phyloP scores from a whole-genome alignment of 2,888 invertebrate species.

The Gnatocerus cornutus region DNA sequence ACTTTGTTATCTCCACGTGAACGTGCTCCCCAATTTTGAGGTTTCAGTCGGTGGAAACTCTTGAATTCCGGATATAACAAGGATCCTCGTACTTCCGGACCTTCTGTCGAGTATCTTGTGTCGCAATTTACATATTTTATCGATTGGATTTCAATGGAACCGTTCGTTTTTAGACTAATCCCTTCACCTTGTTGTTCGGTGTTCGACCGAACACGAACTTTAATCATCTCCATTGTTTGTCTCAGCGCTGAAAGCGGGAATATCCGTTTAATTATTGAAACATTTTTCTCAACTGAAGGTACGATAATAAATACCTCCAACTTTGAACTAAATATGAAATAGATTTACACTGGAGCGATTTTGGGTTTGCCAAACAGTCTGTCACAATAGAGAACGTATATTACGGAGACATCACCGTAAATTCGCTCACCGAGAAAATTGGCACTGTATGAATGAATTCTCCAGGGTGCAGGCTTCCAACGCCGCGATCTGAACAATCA shows the following conservation, averaged over 20 bases:
- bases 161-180: conserved; percentile 11
- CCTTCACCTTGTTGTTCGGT: conserved; percentile 3
- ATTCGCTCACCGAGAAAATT: conserved; percentile 4
- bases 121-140: conserved; percentile 48
- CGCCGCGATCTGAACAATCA: background rate
- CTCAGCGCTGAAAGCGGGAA: background rate
- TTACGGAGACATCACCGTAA: conserved; percentile 3
- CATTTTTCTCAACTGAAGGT: background rate
- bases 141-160: conserved; percentile 39
- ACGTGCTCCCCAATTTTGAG: conserved; percentile 44
- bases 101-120: conserved; percentile 40
- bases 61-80: conserved; percentile 48
- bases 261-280: background rate
- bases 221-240: conserved; percentile 2
- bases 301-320: background rate
- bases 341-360: background rate
- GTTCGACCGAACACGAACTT: background rate
- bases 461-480: background rate
- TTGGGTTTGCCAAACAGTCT: background rate
- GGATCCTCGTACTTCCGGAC: conserved; percentile 38
- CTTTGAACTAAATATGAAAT: background rate
- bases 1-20: conserved; percentile 34
- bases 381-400: background rate
- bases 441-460: conserved; percentile 6
- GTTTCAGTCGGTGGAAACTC: conserved; percentile 42